A percentile compares a stretch with the other conserved stretches of the same genome.
phyloP scores from a whole-genome alignment of 2,888 invertebrate species.

The Rhopalosiphum nymphaeae region DNA sequence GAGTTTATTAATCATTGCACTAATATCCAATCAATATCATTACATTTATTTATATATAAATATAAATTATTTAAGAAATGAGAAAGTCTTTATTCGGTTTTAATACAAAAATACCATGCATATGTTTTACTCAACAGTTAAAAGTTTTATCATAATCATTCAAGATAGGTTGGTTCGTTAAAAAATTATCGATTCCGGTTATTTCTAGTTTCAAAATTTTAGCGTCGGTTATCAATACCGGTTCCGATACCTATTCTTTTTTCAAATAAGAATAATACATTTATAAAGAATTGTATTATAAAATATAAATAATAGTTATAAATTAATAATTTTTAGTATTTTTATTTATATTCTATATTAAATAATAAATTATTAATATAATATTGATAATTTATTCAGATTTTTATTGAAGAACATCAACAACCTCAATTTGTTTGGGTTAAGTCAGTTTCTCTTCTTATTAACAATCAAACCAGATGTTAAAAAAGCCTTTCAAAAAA shows the following conservation, averaged over 20 bases:
- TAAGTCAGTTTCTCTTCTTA: not conserved
- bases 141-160: too few species aligned
- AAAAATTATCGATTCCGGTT: not conserved
- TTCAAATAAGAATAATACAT: not conserved
- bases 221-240: not conserved
- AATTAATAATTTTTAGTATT: not conserved
- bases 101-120: not conserved
- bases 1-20: not conserved
- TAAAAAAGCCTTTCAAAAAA: not conserved
- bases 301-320: not conserved
- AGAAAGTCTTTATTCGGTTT: not conserved
- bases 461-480: not conserved
- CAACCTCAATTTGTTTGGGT: not conserved
- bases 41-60: not conserved
- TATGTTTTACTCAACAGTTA: too few species aligned
- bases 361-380: not conserved
- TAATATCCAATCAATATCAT: not conserved
- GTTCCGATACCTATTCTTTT: not conserved
- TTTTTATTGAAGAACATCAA: not conserved
- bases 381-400: not conserved
- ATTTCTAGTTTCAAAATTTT: not conserved
- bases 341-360: not conserved
- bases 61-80: not conserved
- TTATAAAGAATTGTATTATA: too few species aligned
- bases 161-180: not conserved